Conservation (phyloP, 1,140 invertebrate species). For the Oscheius sp. region DNA sequence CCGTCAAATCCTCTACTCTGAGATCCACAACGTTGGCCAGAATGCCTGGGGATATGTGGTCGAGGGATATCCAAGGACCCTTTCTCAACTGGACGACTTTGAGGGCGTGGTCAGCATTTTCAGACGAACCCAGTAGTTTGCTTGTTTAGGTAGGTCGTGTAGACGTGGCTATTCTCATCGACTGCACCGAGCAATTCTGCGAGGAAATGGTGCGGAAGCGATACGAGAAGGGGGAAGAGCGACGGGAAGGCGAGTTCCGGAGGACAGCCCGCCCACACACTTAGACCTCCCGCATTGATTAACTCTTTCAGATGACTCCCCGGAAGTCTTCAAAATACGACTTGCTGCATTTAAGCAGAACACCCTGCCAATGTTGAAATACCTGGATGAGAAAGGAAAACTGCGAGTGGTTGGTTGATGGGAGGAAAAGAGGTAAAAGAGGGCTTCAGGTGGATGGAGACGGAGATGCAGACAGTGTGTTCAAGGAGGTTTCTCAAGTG, state of each 20-base stretch:
- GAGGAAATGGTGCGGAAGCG: conserved; percentile 43
- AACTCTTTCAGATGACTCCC: conserved; percentile 50
- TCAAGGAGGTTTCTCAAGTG: conserved; percentile 48
- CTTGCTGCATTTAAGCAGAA: conserved; percentile 55
- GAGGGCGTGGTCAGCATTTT: conserved; percentile 42
- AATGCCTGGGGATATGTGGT: conserved; percentile 57
- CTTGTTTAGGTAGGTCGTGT: conserved; percentile 43
- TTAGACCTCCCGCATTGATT: neutral
- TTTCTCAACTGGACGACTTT: conserved; percentile 52
- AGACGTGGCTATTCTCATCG: conserved; percentile 56
- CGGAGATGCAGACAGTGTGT: conserved; percentile 47
- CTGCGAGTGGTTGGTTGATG: conserved; percentile 52
- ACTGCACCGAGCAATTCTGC: conserved; percentile 59
- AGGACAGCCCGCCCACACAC: no score
- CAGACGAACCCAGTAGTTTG: neutral
- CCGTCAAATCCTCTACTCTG: conserved; percentile 53
- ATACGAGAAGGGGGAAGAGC: conserved; percentile 34
- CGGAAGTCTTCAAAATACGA: conserved; percentile 44
- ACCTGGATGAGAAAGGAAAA: conserved; percentile 56
- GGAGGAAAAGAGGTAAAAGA: conserved; percentile 26
- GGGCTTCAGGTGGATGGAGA: conserved; percentile 58
- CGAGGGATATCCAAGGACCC: conserved; percentile 57
- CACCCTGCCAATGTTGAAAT: conserved; percentile 59
- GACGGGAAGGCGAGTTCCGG: conserved; percentile 30
- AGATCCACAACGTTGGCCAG: conserved; percentile 45